Percentiles rank a stretch among this genome's conserved stretches.
Evolutionary conservation across 23 tunicate species (phyloP).

Genomic region (Pegea sp.): DNA sequence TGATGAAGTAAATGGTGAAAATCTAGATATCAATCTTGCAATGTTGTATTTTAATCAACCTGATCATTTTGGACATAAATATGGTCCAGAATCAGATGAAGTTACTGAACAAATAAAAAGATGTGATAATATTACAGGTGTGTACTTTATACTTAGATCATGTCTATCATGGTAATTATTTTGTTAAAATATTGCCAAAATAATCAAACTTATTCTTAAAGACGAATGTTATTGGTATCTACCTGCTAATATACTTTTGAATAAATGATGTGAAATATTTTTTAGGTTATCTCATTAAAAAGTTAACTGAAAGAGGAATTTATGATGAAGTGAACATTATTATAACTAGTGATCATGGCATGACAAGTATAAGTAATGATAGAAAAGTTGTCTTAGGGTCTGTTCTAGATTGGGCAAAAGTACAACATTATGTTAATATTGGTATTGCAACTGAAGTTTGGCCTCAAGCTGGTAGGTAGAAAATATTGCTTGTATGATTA

Average conservation of each 20-base stretch:
- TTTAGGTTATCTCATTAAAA: constrained; percentile 46
- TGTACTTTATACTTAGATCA: background rate
- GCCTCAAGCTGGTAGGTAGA: constrained; percentile 49
- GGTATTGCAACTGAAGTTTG: constrained; percentile 54
- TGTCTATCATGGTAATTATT: too few species aligned
- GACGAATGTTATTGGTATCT: too few species aligned
- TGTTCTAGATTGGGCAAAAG: constrained; percentile 15
- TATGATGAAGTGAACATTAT: constrained; percentile 50
- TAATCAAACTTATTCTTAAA: too few species aligned
- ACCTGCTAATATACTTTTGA: too few species aligned
- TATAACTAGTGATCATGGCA: constrained; percentile 89
- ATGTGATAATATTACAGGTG: constrained; percentile 79
- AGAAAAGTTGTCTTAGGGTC: constrained; percentile 21
- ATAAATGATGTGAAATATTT: background rate
- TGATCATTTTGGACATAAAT: constrained; percentile 43
- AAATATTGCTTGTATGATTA: too few species aligned
- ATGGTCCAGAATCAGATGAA: constrained; percentile 80
- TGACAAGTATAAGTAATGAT: constrained; percentile 20
- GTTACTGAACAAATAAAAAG: constrained; percentile 44
- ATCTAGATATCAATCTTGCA: constrained; percentile 23
- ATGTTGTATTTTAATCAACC: constrained; percentile 70
- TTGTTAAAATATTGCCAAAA: too few species aligned
- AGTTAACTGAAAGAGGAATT: constrained; percentile 13
- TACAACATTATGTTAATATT: constrained; percentile 18
- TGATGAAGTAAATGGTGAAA: constrained; percentile 5